A percentile compares a stretch with the other conserved stretches of the same genome.
Evolutionary conservation across 1,140 invertebrate genomes (phyloP).

Genomic region (Pemphigus obesinymphae): DNA sequence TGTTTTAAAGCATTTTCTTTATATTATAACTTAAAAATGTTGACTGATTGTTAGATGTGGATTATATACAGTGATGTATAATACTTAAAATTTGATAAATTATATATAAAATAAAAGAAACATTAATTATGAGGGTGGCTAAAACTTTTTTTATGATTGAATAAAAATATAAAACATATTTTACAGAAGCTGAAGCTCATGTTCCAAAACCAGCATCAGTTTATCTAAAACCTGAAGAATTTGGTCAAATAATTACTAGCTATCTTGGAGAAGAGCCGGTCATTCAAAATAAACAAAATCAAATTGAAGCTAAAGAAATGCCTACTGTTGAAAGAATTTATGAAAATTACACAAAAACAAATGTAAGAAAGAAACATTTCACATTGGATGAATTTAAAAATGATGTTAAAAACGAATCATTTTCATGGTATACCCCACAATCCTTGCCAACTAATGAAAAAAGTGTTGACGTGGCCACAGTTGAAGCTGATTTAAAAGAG

Average conservation of each 20-base stretch:
- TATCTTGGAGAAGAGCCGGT: not conserved
- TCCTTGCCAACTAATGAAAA: not conserved
- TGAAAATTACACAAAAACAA: slow-evolving; percentile 15
- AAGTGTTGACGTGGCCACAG: not conserved
- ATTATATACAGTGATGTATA: too few relatives aligned
- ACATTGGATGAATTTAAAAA: slow-evolving; percentile 3
- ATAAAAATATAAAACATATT: too few relatives aligned
- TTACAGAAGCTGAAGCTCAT: slow-evolving; percentile 41
- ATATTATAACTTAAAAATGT: too few relatives aligned
- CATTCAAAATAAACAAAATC: not conserved
- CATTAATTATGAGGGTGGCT: too few relatives aligned
- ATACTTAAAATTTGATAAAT: too few relatives aligned
- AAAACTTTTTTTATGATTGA: too few relatives aligned
- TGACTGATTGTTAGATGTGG: too few relatives aligned
- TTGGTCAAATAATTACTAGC: slow-evolving; percentile 37
- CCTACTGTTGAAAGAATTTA: not conserved
- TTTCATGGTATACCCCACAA: not conserved
- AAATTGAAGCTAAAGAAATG: not conserved
- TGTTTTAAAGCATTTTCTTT: too few relatives aligned
- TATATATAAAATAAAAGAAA: too few relatives aligned
- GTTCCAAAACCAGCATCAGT: slow-evolving; percentile 8
- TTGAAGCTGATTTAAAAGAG: slow-evolving; percentile 11
- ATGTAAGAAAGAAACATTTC: not conserved
- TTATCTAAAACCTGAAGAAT: slow-evolving; percentile 31
- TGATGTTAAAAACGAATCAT: not conserved